Conservation (phyloP, 1,140 invertebrate genomes). For the Drosophila virilis region DNA sequence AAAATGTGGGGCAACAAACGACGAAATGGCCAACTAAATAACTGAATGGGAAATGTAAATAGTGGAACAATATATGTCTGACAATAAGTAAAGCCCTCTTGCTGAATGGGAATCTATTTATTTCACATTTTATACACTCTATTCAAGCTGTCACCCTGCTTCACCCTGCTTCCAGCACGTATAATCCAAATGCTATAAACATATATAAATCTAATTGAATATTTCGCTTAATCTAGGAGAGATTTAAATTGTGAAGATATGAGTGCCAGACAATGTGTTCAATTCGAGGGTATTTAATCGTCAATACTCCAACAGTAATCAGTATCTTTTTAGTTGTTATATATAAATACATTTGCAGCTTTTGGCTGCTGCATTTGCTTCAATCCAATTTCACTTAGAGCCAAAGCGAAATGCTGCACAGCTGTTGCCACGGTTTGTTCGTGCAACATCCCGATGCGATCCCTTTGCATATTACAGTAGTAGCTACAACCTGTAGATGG, state of each 20-base stretch:
- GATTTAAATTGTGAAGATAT: no score
- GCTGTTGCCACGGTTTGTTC: background rate
- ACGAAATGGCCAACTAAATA: conserved; percentile 7
- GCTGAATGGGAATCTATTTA: background rate
- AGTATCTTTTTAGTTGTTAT: background rate
- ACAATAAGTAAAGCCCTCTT: background rate
- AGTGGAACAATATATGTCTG: background rate
- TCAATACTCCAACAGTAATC: background rate
- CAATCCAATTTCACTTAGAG: conserved; percentile 20
- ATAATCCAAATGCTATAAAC: no score
- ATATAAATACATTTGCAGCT: conserved; percentile 15
- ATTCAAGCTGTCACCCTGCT: no score
- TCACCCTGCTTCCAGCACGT: no score
- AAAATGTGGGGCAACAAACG: conserved; percentile 8
- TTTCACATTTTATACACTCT: background rate
- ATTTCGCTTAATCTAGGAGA: no score
- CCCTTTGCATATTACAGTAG: conserved; percentile 12
- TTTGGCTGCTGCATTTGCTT: background rate
- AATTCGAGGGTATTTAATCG: background rate
- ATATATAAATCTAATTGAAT: no score
- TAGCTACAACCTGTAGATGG: conserved; percentile 27
- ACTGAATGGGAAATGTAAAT: conserved; percentile 15
- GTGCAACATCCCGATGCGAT: conserved; percentile 4
- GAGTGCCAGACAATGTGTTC: no score
- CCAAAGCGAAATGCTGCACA: background rate